These are phyloP conservation scores for Harpalus rufipes DNA, from an alignment of 2,888 invertebrate genomes.

Conservation along the genomic window DNA sequence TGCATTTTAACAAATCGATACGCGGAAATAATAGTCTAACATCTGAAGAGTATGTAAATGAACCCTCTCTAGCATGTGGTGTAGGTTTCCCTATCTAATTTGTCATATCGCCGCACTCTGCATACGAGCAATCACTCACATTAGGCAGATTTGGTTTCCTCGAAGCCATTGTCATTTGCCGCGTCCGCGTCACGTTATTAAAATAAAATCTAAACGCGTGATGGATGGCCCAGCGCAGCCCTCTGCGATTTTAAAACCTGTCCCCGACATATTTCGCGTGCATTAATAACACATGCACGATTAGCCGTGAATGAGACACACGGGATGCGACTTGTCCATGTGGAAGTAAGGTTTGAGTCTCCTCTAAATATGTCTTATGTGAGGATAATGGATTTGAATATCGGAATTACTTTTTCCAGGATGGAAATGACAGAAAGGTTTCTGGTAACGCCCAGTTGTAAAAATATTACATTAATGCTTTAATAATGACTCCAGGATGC, in stretches of 20 bases:
- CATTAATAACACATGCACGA: constrained; percentile 78
- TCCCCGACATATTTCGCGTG: constrained; percentile 76
- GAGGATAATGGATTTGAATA: constrained; percentile 42
- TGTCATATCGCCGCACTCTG: constrained; percentile 47
- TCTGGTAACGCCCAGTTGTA: constrained; percentile 76
- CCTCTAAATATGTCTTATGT: neutral
- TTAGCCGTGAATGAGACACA: constrained; percentile 76
- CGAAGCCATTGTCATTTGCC: constrained; percentile 41
- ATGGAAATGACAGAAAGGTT: constrained; percentile 76
- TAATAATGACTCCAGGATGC: constrained; percentile 73
- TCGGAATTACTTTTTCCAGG: constrained; percentile 74
- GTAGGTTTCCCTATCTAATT: constrained; percentile 10
- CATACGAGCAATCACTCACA: constrained; percentile 61
- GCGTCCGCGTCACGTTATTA: constrained; percentile 56
- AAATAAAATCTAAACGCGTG: constrained; percentile 65
- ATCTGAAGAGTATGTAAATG: neutral
- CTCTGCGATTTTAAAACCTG: constrained; percentile 75
- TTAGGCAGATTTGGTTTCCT: constrained; percentile 63
- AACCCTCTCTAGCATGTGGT: neutral
- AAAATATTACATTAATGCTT: constrained; percentile 77
- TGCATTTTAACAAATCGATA: no score
- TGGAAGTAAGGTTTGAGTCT: constrained; percentile 53
- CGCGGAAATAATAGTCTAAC: neutral
- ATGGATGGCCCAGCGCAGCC: constrained; percentile 52
- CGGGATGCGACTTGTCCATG: constrained; percentile 58